These are phyloP conservation scores for Chascanopsetta lugubris DNA, from an alignment of 2,113 vertebrate genomes.

Conservation along the genomic window DNA sequence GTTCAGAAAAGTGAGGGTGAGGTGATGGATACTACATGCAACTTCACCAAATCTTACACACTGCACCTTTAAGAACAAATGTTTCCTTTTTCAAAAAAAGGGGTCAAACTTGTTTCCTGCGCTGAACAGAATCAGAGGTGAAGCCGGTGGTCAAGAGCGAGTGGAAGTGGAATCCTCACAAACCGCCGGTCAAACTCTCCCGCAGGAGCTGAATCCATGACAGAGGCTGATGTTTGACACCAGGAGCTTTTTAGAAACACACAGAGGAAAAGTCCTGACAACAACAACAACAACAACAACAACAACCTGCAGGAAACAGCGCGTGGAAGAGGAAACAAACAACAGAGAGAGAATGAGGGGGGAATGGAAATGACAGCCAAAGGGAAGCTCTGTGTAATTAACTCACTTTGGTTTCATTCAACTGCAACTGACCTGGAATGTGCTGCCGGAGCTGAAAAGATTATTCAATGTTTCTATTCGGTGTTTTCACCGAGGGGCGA, in stretches of 20 bases:
- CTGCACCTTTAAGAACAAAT: too few species aligned
- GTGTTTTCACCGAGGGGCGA: not conserved
- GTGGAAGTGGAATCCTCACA: too few species aligned
- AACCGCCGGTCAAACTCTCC: conserved; percentile 37
- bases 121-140: not conserved
- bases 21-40: too few species aligned
- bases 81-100: too few species aligned
- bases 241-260: conserved; percentile 12
- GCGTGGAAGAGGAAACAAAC: conserved; percentile 30
- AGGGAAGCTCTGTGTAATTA: conserved; percentile 58
- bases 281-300: conserved; percentile 24
- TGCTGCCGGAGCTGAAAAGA: conserved; percentile 21
- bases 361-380: conserved; percentile 29
- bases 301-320: conserved; percentile 22
- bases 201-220: conserved; percentile 44
- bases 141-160: too few species aligned
- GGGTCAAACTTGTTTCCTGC: not conserved
- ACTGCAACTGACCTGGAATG: conserved; percentile 49
- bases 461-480: not conserved
- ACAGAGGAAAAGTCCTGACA: conserved; percentile 15
- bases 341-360: conserved; percentile 33
- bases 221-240: conserved; percentile 40
- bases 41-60: too few species aligned
- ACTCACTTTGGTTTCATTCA: conserved; percentile 39
- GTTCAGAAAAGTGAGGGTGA: too few species aligned